These are phyloP conservation scores for Liparis tanakae DNA, from an alignment of 2,797 vertebrate genomes.

Conservation along the genomic window DNA sequence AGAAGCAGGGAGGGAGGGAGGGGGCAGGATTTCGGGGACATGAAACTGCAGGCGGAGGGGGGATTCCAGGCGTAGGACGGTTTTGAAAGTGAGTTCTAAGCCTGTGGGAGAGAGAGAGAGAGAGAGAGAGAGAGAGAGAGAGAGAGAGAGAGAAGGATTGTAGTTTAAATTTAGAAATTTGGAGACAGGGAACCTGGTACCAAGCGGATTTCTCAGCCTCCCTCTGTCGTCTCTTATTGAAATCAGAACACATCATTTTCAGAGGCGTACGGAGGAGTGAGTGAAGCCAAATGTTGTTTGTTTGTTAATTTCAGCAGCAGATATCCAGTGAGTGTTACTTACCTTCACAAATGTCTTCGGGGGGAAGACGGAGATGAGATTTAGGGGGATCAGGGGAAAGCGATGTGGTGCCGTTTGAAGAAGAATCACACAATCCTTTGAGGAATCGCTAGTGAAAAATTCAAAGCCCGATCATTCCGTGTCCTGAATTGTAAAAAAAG, in stretches of 20 bases:
- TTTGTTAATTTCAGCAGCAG: conserved; percentile 26
- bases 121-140: conserved; percentile 21
- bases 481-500: not conserved
- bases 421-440: conserved; percentile 7
- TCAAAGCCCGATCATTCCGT: not conserved
- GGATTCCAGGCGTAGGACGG: conserved; percentile 18
- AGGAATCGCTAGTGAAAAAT: conserved; percentile 11
- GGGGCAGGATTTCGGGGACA: conserved; percentile 34
- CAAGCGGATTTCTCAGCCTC: conserved; percentile 41
- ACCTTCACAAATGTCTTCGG: conserved; percentile 16
- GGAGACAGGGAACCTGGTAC: conserved; percentile 38
- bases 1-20: not conserved
- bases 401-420: not conserved
- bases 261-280: conserved; percentile 3
- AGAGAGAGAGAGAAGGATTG: conserved; percentile 24
- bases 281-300: not conserved
- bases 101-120: conserved; percentile 33
- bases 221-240: not conserved
- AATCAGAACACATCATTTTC: conserved; percentile 37
- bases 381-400: not conserved
- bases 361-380: conserved; percentile 19
- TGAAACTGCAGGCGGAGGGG: conserved; percentile 25
- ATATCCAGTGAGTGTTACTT: conserved; percentile 16
- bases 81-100: conserved; percentile 46
- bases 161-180: conserved; percentile 60